These are phyloP conservation scores for Augochlora pura DNA, from an alignment of 1,140 invertebrate genomes.

Conservation along the genomic window DNA sequence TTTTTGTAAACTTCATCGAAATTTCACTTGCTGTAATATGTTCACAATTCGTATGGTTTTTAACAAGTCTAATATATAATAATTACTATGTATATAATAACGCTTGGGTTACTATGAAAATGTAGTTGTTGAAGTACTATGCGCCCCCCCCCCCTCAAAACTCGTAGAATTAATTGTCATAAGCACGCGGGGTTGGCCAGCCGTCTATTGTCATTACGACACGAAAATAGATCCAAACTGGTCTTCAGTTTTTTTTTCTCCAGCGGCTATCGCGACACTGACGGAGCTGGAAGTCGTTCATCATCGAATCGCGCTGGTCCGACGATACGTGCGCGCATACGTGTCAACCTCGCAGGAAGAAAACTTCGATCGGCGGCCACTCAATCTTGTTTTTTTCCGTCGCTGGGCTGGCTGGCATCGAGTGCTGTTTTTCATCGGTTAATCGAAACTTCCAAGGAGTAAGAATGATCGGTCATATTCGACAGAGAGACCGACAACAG, in stretches of 20 bases:
- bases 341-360: constrained; percentile 33
- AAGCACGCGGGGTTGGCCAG: neutral
- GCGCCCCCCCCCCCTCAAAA: no score
- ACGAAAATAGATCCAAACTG: constrained; percentile 16
- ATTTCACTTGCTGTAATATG: no score
- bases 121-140: no score
- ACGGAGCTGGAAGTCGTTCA: constrained; percentile 45
- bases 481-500: neutral
- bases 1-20: no score
- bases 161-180: no score
- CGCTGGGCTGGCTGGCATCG: neutral
- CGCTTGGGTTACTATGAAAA: no score
- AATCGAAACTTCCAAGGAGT: constrained; percentile 10
- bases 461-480: neutral
- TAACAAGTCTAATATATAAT: no score
- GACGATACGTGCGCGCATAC: constrained; percentile 30
- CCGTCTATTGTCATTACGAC: constrained; percentile 19
- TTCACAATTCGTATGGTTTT: no score
- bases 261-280: constrained; percentile 32
- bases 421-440: constrained; percentile 22
- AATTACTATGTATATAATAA: no score
- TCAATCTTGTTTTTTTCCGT: constrained; percentile 49
- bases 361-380: constrained; percentile 50
- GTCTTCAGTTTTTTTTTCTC: constrained; percentile 37
- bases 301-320: constrained; percentile 54